Evolutionary conservation across 1,140 invertebrate genomes (phyloP).

Genomic region (Anoplophora glabripennis): DNA sequence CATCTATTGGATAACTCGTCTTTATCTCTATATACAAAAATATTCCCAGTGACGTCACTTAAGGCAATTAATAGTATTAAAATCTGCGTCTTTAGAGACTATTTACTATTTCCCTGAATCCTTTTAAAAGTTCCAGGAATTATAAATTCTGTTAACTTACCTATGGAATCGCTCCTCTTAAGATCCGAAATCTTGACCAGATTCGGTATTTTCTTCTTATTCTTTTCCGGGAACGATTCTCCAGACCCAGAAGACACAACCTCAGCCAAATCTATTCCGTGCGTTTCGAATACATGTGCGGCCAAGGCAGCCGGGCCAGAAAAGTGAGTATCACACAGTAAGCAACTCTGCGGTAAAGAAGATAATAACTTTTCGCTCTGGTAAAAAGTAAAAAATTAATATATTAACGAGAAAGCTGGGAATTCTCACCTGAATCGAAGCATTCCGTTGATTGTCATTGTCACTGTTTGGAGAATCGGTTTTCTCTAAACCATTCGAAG

Average conservation of each 20-base stretch:
- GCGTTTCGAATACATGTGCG: constrained; percentile 40
- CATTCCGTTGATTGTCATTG: neutral
- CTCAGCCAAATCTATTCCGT: constrained; percentile 39
- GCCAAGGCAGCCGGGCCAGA: constrained; percentile 29
- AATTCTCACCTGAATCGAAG: neutral
- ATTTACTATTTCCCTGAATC: no score
- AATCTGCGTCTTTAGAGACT: no score
- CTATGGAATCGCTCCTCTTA: constrained; percentile 34
- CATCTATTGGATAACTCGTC: no score
- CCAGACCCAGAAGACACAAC: constrained; percentile 25
- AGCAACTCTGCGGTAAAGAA: constrained; percentile 38
- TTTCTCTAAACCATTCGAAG: no score
- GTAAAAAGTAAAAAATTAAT: neutral
- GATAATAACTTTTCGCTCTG: constrained; percentile 9
- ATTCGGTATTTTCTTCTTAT: constrained; percentile 43
- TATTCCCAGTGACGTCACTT: no score
- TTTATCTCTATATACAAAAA: no score
- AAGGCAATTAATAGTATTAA: no score
- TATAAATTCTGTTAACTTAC: constrained; percentile 17
- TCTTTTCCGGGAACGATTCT: constrained; percentile 21
- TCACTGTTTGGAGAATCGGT: neutral
- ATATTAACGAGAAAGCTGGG: neutral
- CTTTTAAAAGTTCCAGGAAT: no score
- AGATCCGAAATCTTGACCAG: constrained; percentile 46
- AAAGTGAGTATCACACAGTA: constrained; percentile 42